phyloP scores from a whole-genome alignment of 2,113 vertebrate species.

The Cairina moschata region DNA sequence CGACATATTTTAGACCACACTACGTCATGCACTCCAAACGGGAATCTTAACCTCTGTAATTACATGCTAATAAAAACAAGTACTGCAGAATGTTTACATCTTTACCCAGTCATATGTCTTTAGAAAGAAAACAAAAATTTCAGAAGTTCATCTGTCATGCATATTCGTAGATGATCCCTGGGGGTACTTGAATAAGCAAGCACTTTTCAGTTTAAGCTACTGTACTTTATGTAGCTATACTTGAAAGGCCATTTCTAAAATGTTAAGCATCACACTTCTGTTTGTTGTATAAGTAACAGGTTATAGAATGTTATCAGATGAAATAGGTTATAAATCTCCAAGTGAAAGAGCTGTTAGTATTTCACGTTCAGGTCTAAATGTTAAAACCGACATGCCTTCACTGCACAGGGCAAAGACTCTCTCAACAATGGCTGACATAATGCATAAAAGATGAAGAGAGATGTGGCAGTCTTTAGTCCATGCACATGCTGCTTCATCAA shows the following conservation, averaged over 20 bases:
- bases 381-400: background rate
- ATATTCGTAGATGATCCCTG: background rate
- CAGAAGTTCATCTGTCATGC: background rate
- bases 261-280: background rate
- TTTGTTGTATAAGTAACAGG: background rate
- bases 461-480: background rate
- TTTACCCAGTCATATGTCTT: background rate
- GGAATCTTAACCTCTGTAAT: conserved; percentile 46
- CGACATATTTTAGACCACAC: background rate
- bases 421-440: background rate
- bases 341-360: background rate
- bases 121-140: conserved; percentile 39
- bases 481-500: background rate
- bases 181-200: background rate
- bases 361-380: conserved; percentile 9
- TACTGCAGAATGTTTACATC: conserved; percentile 53
- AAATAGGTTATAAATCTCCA: conserved; percentile 2
- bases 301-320: background rate
- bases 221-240: background rate
- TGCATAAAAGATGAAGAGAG: background rate
- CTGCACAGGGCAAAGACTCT: background rate
- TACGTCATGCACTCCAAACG: background rate
- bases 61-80: conserved; percentile 49
- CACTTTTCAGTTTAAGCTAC: conserved; percentile 15
- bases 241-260: background rate